These are phyloP conservation scores for Aselliscus stoliczkanus DNA, from an alignment of 2,797 vertebrate genomes.

Conservation along the genomic window DNA sequence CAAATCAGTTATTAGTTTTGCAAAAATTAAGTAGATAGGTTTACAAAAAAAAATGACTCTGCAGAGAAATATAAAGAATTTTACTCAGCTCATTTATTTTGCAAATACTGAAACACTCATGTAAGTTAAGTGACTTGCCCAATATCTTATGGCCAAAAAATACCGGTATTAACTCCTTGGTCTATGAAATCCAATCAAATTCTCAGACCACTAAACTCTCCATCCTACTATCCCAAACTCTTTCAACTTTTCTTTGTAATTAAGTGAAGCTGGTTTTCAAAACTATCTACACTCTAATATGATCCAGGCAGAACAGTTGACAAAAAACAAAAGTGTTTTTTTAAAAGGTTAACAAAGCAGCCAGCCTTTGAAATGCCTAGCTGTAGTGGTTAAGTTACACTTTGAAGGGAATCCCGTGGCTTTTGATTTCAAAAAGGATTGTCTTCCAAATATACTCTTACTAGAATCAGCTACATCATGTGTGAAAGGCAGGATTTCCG, in stretches of 20 bases:
- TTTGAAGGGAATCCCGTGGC: background rate
- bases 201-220: background rate
- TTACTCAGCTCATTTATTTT: background rate
- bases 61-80: background rate
- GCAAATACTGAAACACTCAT: background rate
- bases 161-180: background rate
- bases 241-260: background rate
- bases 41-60: background rate
- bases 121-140: background rate
- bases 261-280: background rate
- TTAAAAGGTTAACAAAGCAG: background rate
- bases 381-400: background rate
- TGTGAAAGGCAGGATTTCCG: constrained; percentile 33
- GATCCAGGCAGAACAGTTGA: background rate
- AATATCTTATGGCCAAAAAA: background rate
- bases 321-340: background rate
- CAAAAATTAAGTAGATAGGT: background rate
- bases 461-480: background rate
- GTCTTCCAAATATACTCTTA: background rate
- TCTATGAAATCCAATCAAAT: background rate
- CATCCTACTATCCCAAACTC: background rate
- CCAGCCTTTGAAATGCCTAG: background rate
- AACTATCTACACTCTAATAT: background rate
- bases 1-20: background rate
- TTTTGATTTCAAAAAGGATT: constrained; percentile 13